Evolutionary conservation across 2,113 vertebrate genomes (phyloP).

Genomic region (Cyanoderma ruficeps): DNA sequence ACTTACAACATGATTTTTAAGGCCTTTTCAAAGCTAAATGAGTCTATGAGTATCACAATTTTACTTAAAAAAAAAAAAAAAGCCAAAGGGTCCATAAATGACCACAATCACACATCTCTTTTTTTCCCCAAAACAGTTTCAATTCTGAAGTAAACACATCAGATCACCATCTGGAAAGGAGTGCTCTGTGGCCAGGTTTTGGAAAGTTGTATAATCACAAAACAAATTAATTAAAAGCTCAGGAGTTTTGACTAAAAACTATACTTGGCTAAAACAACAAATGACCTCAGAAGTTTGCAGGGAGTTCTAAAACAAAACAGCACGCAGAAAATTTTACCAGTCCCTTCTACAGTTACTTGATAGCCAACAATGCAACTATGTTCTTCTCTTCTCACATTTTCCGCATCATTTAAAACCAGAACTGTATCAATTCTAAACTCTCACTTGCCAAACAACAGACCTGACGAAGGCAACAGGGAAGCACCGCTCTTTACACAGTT

Average conservation of each 20-base stretch:
- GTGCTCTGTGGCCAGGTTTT: not conserved
- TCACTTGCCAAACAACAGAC: not conserved
- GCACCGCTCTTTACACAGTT: not conserved
- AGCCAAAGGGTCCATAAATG: not conserved
- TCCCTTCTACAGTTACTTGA: not conserved
- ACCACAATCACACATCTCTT: not conserved
- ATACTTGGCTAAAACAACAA: not conserved
- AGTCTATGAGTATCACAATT: not conserved
- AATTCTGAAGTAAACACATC: not conserved
- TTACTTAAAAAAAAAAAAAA: not conserved
- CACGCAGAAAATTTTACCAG: not conserved
- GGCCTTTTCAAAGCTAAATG: not conserved
- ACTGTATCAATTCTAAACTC: not conserved
- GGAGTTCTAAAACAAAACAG: not conserved
- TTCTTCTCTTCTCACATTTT: not conserved
- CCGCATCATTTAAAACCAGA: not conserved
- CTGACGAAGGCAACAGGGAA: not conserved
- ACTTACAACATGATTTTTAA: not conserved
- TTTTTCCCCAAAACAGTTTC: not conserved
- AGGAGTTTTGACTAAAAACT: not conserved
- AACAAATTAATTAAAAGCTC: not conserved
- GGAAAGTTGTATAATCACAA: not conserved
- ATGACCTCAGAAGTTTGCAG: not conserved
- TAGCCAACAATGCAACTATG: rapidly evolving
- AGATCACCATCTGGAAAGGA: not conserved